phyloP scores from a whole-genome alignment of 1,140 invertebrate species.

The Cyrtorhinus lividipennis region DNA sequence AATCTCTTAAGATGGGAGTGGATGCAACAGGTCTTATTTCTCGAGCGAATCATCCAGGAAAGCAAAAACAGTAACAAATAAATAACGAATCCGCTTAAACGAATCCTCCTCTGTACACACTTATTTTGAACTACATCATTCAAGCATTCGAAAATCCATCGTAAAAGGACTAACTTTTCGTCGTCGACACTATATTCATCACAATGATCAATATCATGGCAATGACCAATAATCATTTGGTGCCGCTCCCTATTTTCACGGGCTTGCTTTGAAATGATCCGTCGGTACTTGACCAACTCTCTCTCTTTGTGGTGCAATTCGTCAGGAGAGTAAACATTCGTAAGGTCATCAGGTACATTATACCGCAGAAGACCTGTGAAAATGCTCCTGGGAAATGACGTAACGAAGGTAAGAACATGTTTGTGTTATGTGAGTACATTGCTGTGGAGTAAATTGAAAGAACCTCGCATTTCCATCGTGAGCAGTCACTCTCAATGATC shows the following conservation, averaged over 20 bases:
- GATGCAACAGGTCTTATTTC: background rate
- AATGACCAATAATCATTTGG: background rate
- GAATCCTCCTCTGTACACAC: background rate
- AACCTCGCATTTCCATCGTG: conserved; percentile 10
- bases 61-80: background rate
- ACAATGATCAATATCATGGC: too few relatives aligned
- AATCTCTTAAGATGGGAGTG: background rate
- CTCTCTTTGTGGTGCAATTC: conserved; percentile 10
- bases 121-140: background rate
- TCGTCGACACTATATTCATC: background rate
- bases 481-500: background rate
- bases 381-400: conserved; percentile 2
- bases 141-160: background rate
- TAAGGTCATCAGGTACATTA: conserved; percentile 10
- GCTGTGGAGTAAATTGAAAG: background rate
- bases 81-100: background rate
- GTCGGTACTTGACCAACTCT: background rate
- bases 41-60: too few relatives aligned
- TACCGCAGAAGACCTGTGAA: conserved; percentile 20
- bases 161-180: background rate
- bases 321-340: conserved; percentile 3
- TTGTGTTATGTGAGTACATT: too few relatives aligned
- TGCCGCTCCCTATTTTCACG: background rate
- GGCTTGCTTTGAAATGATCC: background rate
- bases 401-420: background rate